A percentile compares a stretch with the other conserved stretches of the same genome.
Conservation (phyloP, 1,140 invertebrate species). For the Fopius arisanus region DNA sequence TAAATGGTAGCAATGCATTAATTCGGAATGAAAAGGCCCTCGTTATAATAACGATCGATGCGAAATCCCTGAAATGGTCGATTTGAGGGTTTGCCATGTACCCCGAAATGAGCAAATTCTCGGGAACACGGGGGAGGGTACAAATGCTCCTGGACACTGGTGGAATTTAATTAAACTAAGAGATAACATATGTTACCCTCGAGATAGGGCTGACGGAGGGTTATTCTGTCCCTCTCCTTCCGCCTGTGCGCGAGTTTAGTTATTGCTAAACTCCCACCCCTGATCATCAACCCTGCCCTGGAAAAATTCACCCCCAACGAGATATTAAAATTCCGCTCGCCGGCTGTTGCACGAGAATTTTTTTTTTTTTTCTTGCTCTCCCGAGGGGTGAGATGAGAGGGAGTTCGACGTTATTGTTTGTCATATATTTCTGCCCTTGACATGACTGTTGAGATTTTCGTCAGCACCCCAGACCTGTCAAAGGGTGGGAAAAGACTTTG, state of each 20-base stretch:
- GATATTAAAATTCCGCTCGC: constrained; percentile 65
- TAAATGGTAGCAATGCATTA: too few species aligned
- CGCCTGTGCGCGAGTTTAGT: constrained; percentile 47
- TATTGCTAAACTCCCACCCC: constrained; percentile 57
- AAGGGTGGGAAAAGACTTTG: not conserved
- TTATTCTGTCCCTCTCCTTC: constrained; percentile 43
- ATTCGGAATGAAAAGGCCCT: too few species aligned
- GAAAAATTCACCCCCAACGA: constrained; percentile 34
- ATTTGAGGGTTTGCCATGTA: not conserved
- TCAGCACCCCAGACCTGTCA: not conserved
- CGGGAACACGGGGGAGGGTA: constrained; percentile 18
- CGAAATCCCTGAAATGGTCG: not conserved
- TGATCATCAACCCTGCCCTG: constrained; percentile 25
- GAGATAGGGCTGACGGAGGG: constrained; percentile 41
- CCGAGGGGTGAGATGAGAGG: not conserved
- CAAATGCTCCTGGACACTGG: constrained; percentile 48
- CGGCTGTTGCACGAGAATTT: constrained; percentile 50
- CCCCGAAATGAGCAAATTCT: constrained; percentile 4
- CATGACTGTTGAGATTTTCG: constrained; percentile 1
- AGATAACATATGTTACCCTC: constrained; percentile 66
- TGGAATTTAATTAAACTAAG: constrained; percentile 68
- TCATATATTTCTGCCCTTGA: constrained; percentile 14
- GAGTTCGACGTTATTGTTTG: constrained; percentile 16
- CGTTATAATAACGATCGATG: not conserved
- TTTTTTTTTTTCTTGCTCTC: not conserved